Conservation (phyloP, 2,888 invertebrate genomes). For the Blera fallax region DNA sequence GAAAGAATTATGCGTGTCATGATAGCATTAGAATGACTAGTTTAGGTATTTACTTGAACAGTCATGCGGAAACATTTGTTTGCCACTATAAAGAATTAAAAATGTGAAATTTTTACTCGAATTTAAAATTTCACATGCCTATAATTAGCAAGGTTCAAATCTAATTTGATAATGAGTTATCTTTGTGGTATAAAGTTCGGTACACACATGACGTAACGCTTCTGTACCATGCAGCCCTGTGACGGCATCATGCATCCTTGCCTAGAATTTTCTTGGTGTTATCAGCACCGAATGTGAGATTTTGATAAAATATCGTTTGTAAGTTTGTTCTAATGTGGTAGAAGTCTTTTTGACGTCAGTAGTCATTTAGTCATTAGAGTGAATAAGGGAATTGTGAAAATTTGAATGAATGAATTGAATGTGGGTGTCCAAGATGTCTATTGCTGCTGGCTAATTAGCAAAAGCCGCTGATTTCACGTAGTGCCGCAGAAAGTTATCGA, state of each 20-base stretch:
- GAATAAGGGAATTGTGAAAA: no score
- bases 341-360: no score
- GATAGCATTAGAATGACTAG: neutral
- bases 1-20: no score
- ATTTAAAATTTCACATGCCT: neutral
- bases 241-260: neutral
- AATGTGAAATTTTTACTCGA: neutral
- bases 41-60: neutral
- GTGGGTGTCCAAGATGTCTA: no score
- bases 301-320: no score
- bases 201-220: neutral
- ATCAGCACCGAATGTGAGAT: no score
- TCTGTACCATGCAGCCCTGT: neutral
- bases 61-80: neutral
- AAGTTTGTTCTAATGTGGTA: no score
- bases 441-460: no score
- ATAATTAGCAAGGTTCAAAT: neutral
- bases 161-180: slow-evolving; percentile 2
- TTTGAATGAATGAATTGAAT: no score
- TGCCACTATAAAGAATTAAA: neutral
- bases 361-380: no score
- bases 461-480: no score
- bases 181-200: neutral
- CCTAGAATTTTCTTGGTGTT: neutral
- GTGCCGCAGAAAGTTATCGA: no score